Conservation (phyloP, 2,888 invertebrate genomes). For the Drosophila fulvimacula region DNA sequence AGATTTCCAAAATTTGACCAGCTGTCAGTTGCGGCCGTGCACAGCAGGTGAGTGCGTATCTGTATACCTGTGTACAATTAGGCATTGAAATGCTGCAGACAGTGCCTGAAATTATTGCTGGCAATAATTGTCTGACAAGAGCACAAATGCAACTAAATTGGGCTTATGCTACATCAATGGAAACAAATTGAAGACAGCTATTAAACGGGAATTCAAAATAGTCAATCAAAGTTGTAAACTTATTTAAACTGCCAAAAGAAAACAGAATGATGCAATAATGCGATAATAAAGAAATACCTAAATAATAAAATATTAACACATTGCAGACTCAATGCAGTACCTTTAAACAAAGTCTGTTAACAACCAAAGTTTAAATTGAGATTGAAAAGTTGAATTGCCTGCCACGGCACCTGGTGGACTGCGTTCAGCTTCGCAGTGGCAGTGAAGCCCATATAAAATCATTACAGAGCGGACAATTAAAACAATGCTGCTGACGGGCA, state of each 20-base stretch:
- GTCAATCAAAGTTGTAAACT: not conserved
- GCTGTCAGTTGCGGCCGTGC: constrained; percentile 1
- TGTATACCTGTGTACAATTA: not conserved
- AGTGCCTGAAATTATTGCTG: not conserved
- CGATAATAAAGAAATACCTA: not conserved
- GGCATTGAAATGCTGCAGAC: not conserved
- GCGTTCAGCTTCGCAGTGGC: constrained; percentile 21
- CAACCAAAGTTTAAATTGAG: too few relatives aligned
- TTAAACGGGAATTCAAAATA: not conserved
- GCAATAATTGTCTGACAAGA: not conserved
- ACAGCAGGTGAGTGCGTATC: not conserved
- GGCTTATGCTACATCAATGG: not conserved
- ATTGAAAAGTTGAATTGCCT: too few relatives aligned
- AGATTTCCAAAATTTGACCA: constrained; percentile 17
- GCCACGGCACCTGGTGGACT: constrained; percentile 25
- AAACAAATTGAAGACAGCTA: not conserved
- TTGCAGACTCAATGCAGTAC: not conserved
- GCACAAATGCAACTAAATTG: not conserved
- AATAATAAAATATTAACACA: not conserved
- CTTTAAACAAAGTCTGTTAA: not conserved
- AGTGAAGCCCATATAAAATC: constrained; percentile 53
- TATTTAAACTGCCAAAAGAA: not conserved
- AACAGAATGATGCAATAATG: not conserved
- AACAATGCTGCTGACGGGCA: constrained; percentile 58
- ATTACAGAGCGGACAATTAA: constrained; percentile 64